Conservation (phyloP, 2,888 invertebrate species). For the Platycheirus albimanus region DNA sequence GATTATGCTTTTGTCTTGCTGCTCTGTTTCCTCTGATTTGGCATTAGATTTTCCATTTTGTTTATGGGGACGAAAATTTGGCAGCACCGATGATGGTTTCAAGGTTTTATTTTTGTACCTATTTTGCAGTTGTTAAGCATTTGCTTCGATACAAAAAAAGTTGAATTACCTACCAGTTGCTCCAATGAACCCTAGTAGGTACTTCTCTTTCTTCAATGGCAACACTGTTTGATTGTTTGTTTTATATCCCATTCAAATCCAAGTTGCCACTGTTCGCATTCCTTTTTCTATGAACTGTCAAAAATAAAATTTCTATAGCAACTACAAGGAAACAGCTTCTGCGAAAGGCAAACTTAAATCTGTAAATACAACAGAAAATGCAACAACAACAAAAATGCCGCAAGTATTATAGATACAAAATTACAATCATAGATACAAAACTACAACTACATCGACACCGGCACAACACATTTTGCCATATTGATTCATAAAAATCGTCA, state of each 20-base stretch:
- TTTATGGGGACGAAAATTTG: too few species aligned
- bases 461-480: slow-evolving; percentile 19
- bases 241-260: slow-evolving; percentile 4
- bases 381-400: slow-evolving; percentile 32
- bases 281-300: neutral
- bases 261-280: slow-evolving; percentile 5
- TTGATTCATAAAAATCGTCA: slow-evolving; percentile 68
- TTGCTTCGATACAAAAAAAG: too few species aligned
- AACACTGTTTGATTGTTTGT: slow-evolving; percentile 20
- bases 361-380: slow-evolving; percentile 38
- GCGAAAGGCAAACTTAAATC: slow-evolving; percentile 48
- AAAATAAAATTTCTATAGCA: slow-evolving; percentile 7
- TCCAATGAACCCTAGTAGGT: too few species aligned
- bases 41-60: too few species aligned
- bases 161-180: too few species aligned
- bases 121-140: too few species aligned
- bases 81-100: too few species aligned
- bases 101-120: too few species aligned
- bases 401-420: neutral
- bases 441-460: slow-evolving; percentile 6
- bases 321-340: slow-evolving; percentile 18
- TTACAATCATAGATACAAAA: slow-evolving; percentile 1
- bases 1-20: too few species aligned
- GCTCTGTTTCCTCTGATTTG: too few species aligned
- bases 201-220: neutral